Evolutionary conservation across 2,797 vertebrate species (phyloP), one percentile per base, ranked within the genome.

Genomic region (Sylvilagus floridanus): DNA sequence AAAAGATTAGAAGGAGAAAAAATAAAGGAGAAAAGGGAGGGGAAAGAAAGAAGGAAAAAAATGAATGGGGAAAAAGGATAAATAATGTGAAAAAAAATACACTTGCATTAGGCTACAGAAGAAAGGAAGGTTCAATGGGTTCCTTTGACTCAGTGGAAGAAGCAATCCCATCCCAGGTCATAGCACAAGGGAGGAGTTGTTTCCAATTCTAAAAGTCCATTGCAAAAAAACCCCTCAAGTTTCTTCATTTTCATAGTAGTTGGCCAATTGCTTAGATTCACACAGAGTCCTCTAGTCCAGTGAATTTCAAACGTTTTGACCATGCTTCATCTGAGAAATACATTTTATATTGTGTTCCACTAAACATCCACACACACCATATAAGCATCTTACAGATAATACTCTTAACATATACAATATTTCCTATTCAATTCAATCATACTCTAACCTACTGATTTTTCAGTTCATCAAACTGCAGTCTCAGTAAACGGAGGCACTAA

Each of bases 291-390:
- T 93, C 60, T 47, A 65, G 14, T 47, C 68, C n/a, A 52, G 11
- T n/a, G 30, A 88, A 37, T 88, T 89, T 84, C 57, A 47, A 94
- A 84, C 12, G 65, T 62, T 87, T 68, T 79, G 22, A 88, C 50
- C 50, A 30, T 12, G 11, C 9, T 7, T 62, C 24, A 47, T 14
- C 19, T 42, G 11, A 89, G 72, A 75, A 87, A 79, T 65, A 89
- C 12, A 65, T 75, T 90, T 87, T 84, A 81, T 16, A 21, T 24
- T 50, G 37, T 82, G 54, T 86, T 10, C 17, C 65, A 73, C n/a
- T 66, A 84, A 63, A 95, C 69, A 91, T 35, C 24, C 52, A 68
- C 22, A 77, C 16, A 19, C 19, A 24, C 19, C 28, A 28, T 73
- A 32, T 10, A 83, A 83, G 72, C 66, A 47, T 37, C 66, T 79